Base-by-base conservation (phyloP, 1,140 invertebrate species). In the Ditylenchus dipsaci region DNA sequence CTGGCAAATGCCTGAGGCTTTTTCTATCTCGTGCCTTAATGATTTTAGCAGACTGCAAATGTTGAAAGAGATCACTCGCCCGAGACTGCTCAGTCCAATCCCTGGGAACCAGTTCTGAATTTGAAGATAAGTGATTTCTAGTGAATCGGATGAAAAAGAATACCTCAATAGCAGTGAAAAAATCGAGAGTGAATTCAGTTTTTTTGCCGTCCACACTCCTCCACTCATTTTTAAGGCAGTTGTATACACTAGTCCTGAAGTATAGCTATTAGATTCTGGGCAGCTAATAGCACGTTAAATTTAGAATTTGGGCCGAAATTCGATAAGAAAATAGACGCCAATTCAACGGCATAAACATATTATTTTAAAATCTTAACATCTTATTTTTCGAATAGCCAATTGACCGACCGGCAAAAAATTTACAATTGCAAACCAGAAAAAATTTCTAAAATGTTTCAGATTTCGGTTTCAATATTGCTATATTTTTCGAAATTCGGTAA, bases 241-340 rank as follows among this genome's bases (percentile, higher is more conserved):
- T 59, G 56, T 61, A 76, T 15, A 59, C 23, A 13, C 53, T 78
- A 13, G 23, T 71, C 38, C 72, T 73, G 49, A 75, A 68, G n/a
- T 23, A 11, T 26, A 75, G 26, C 59, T 15, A 45, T 38, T 38
- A 38, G n/a, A n/a, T n/a, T n/a, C n/a, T n/a, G n/a, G n/a, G n/a
- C n/a, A n/a, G n/a, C n/a, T n/a, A n/a, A n/a, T n/a, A n/a, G n/a
- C n/a, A n/a, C n/a, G n/a, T n/a, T n/a, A n/a, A n/a, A n/a, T n/a
- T n/a, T n/a, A n/a, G n/a, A n/a, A n/a, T n/a, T n/a, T n/a, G n/a
- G n/a, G n/a, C n/a, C n/a, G n/a, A n/a, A n/a, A n/a, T n/a, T n/a
- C n/a, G n/a, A n/a, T n/a, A n/a, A n/a, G n/a, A n/a, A n/a, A n/a
- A n/a, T n/a, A n/a, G n/a, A n/a, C n/a, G n/a, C n/a, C n/a, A n/a